phyloP scores from a whole-genome alignment of 2,888 invertebrate species.

The Pseudoips prasinana region DNA sequence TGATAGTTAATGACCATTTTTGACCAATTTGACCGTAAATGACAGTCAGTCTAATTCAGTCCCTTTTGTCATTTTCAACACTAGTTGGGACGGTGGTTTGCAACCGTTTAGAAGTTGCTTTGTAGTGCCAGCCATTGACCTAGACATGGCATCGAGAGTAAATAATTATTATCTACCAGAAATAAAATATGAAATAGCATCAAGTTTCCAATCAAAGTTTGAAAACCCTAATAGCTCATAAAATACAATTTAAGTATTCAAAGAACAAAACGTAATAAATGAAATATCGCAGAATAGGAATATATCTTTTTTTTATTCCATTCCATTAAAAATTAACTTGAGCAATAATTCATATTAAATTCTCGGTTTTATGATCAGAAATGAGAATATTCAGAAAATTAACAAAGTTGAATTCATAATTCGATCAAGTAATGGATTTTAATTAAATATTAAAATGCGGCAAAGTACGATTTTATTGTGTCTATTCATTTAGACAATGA shows the following conservation, averaged over 20 bases:
- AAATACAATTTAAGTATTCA: not conserved
- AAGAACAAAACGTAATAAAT: not conserved
- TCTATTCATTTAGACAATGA: not conserved
- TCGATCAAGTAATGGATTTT: conserved; percentile 7
- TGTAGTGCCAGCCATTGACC: too few relatives aligned
- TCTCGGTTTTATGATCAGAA: conserved; percentile 1
- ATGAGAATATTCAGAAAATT: conserved; percentile 1
- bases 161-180: not conserved
- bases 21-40: too few relatives aligned
- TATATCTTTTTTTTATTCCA: not conserved
- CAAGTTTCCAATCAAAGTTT: not conserved
- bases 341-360: not conserved
- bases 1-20: too few relatives aligned
- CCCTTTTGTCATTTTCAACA: too few relatives aligned
- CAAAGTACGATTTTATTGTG: not conserved
- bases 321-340: not conserved
- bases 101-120: too few relatives aligned
- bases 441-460: conserved; percentile 5
- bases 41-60: too few relatives aligned
- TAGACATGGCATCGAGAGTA: too few relatives aligned
- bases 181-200: not conserved
- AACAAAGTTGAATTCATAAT: conserved; percentile 8
- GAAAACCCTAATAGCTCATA: not conserved
- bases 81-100: too few relatives aligned
- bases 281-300: not conserved